phyloP scores from a whole-genome alignment of 1,140 invertebrate genomes.

The Plodia interpunctella region DNA sequence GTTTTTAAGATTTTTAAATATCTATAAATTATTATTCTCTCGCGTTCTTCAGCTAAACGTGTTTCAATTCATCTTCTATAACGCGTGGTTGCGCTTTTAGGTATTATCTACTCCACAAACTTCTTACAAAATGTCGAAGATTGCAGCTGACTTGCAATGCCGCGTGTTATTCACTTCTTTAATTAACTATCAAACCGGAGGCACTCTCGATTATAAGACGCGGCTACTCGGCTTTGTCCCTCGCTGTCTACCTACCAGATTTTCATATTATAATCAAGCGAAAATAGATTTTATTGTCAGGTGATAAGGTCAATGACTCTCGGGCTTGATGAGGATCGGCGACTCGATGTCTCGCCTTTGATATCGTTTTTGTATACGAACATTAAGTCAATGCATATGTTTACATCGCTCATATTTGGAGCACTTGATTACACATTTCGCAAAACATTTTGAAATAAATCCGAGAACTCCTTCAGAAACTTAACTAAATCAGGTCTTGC shows the following conservation, averaged over 20 bases:
- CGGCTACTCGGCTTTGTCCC: conserved; percentile 66
- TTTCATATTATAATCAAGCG: conserved; percentile 24
- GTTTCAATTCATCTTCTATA: not conserved
- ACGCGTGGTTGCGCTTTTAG: not conserved
- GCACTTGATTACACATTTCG: not conserved
- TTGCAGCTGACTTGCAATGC: conserved; percentile 62
- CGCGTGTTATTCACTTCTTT: conserved; percentile 67
- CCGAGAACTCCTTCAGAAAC: not conserved
- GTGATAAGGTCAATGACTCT: conserved; percentile 23
- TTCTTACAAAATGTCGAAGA: conserved; percentile 41
- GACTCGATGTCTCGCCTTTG: conserved; percentile 62
- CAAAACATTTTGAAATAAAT: not conserved
- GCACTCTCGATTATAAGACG: conserved; percentile 64
- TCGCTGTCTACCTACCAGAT: conserved; percentile 36
- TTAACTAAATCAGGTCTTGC: conserved; percentile 20
- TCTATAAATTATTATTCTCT: too few species aligned
- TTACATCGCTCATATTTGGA: conserved; percentile 11
- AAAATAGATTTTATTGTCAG: conserved; percentile 26
- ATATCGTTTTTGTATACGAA: conserved; percentile 41
- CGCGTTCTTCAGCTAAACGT: not conserved
- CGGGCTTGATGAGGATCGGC: conserved; percentile 25
- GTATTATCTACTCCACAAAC: conserved; percentile 30
- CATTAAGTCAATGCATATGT: conserved; percentile 22
- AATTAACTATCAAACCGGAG: conserved; percentile 70
- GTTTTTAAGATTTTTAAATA: too few species aligned